Evolutionary conservation across 2,888 invertebrate species (phyloP).

Genomic region (Sarcophaga variegata): DNA sequence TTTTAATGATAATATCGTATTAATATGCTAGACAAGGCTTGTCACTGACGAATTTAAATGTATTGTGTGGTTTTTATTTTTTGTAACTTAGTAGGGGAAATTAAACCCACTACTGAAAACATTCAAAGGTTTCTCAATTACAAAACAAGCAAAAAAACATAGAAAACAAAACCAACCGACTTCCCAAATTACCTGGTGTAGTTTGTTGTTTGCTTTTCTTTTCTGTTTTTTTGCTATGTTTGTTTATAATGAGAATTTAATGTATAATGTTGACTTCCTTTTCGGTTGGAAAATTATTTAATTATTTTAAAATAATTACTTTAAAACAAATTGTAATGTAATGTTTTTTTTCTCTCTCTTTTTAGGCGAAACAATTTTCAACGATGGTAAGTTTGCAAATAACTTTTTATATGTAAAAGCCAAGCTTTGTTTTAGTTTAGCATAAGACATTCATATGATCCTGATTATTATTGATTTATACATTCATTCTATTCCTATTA

Average conservation of each 20-base stretch:
- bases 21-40: constrained; percentile 39
- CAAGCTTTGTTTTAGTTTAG: background rate
- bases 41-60: constrained; percentile 42
- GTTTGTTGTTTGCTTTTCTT: background rate
- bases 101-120: constrained; percentile 34
- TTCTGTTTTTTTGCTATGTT: background rate
- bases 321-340: constrained; percentile 23
- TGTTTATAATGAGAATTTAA: constrained; percentile 59
- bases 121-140: constrained; percentile 39
- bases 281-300: constrained; percentile 23
- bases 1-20: constrained; percentile 8
- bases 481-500: too few relatives aligned
- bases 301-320: constrained; percentile 11
- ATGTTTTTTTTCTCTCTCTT: constrained; percentile 34
- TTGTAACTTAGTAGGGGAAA: constrained; percentile 23
- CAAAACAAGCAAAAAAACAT: constrained; percentile 32
- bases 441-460: too few relatives aligned
- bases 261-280: constrained; percentile 43
- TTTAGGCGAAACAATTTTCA: constrained; percentile 47
- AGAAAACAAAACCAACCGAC: constrained; percentile 11
- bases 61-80: constrained; percentile 21
- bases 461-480: too few relatives aligned
- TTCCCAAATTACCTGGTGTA: constrained; percentile 53
- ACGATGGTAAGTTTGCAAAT: constrained; percentile 38
- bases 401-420: background rate